phyloP scores from a whole-genome alignment of 2,113 vertebrate genomes.

The Oryzias woworae region DNA sequence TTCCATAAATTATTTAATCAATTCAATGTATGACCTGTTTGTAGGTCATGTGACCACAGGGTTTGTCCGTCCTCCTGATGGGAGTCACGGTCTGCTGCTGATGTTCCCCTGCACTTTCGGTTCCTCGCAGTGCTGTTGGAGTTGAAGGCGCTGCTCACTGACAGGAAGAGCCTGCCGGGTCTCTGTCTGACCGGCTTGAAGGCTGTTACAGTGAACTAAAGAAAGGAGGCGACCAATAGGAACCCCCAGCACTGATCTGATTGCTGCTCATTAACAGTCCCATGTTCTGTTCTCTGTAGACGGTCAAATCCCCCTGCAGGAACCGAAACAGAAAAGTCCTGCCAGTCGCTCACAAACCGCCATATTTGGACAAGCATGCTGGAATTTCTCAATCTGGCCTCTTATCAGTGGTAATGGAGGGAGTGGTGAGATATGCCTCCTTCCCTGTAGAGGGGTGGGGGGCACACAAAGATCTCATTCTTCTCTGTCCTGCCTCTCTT shows the following conservation, averaged over 20 bases:
- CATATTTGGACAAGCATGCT: constrained; percentile 64
- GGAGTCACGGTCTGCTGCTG: background rate
- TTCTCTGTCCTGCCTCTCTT: no score
- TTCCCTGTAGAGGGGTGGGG: background rate
- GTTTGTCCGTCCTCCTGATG: no score
- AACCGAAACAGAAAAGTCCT: background rate
- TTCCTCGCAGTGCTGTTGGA: constrained; percentile 38
- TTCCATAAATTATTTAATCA: no score
- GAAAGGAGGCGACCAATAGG: constrained; percentile 51
- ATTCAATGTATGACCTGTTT: no score
- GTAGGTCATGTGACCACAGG: no score
- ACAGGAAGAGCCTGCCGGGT: constrained; percentile 53
- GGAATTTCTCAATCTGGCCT: constrained; percentile 41
- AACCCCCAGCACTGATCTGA: constrained; percentile 54
- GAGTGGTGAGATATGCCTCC: constrained; percentile 1
- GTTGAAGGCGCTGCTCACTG: constrained; percentile 7
- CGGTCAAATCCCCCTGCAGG: constrained; percentile 13
- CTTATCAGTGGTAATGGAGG: constrained; percentile 34
- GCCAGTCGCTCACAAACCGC: constrained; percentile 9
- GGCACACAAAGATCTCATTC: background rate
- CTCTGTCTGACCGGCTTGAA: constrained; percentile 53
- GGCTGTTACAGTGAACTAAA: constrained; percentile 18
- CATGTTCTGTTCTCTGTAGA: background rate
- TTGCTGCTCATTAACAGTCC: constrained; percentile 61
- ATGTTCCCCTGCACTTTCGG: constrained; percentile 1